Percentiles rank a stretch among this genome's conserved stretches.
Evolutionary conservation across 2,888 invertebrate species (phyloP).

Genomic region (Oxyscelio sp.): DNA sequence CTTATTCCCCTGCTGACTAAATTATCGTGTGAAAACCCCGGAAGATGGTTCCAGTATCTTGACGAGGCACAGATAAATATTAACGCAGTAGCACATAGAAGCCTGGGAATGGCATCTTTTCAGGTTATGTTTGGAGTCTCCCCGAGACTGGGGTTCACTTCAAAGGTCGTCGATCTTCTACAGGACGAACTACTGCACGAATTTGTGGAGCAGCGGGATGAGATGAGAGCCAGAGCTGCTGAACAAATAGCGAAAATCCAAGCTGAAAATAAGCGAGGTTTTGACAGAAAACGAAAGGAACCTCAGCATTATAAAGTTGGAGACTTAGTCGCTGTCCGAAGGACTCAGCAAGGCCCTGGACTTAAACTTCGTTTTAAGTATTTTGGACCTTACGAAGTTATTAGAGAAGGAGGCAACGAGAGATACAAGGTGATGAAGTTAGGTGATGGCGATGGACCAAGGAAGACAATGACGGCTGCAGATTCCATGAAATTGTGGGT

Average conservation of each 20-base stretch:
- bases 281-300: not conserved
- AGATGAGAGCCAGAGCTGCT: not conserved
- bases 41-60: constrained; percentile 6
- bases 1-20: not conserved
- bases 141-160: too few species aligned
- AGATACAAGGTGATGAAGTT: not conserved
- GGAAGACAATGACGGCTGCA: not conserved
- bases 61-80: not conserved
- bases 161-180: too few species aligned
- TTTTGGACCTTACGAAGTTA: constrained; percentile 4
- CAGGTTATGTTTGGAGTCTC: constrained; percentile 15
- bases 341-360: constrained; percentile 4
- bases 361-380: not conserved
- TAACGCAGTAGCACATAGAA: constrained; percentile 5
- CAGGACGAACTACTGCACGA: too few species aligned
- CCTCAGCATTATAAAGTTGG: not conserved
- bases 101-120: constrained; percentile 9
- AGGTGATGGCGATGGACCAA: constrained; percentile 6
- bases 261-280: not conserved
- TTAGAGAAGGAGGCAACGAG: not conserved
- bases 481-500: constrained; percentile 21
- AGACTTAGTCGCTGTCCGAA: not conserved
- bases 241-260: not conserved
- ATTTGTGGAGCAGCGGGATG: constrained; percentile 1
- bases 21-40: too few species aligned